Base-by-base conservation (phyloP, 2,888 invertebrate genomes). In the Cinara cedri region DNA sequence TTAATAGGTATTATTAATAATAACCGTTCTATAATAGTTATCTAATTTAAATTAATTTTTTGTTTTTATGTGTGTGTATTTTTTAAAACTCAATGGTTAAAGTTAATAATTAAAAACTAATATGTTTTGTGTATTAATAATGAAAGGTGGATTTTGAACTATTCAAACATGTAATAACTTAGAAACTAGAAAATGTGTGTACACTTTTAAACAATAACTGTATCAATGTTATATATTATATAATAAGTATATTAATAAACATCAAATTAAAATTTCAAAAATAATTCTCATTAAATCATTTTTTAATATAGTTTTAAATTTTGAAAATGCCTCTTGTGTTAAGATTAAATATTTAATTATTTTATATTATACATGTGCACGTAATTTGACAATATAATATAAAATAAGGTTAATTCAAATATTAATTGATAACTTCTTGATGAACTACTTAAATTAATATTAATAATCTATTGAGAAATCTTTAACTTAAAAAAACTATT, bases 81-180 rank as follows among this genome's bases (percentile, higher is more conserved):
- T 34, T 34, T 4, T 34, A 34, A 34, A 34, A 34, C 34, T 4
- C 34, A 34, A 34, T 34, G 34, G 34, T 34, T 34, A 4, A 6
- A 42, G 11, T 63, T n/a, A 42, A 34, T 26, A 51, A 26, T 51
- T 34, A 13, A 24, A 66, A 0, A 54, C 4, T 54, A 13, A 34
- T 42, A 42, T 54, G 68, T 54, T 54, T 54, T 70, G 54, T 70
- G 21, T 34, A 19, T 54, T 49, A 68, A 34, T 26, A 9, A 34
- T 13, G 34, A 42, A n/a, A 42, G 19, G 19, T 54, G 34, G 6
- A 34, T 34, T n/a, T n/a, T 34, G 34, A 34, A 34, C 34, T 34
- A 34, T 34, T 34, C 34, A 34, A 34, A 34, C 3, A 34, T 34
- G 34, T 34, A 34, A 34, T 34, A 34, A 34, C 34, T 34, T 34